These are phyloP conservation scores for Phasia obesa DNA, from an alignment of 2,888 invertebrate genomes.

Conservation along the genomic window DNA sequence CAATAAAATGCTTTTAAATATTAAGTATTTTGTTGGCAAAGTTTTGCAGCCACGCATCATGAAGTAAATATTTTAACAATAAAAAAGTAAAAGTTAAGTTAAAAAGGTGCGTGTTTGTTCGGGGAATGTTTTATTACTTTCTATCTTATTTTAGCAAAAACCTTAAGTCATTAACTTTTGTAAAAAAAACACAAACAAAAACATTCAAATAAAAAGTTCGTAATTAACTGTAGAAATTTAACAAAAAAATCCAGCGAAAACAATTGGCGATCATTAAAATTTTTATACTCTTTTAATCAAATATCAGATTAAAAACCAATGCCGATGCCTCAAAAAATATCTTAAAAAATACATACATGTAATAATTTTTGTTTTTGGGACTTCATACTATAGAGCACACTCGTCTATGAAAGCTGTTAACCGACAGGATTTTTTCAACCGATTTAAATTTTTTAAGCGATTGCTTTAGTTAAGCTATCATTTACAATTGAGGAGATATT, in stretches of 20 bases:
- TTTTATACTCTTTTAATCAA: too few relatives aligned
- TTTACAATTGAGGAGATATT: too few relatives aligned
- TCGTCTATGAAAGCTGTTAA: too few relatives aligned
- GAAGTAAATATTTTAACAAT: constrained; percentile 10
- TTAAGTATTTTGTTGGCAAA: background rate
- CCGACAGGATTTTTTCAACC: too few relatives aligned
- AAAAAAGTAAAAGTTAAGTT: constrained; percentile 37
- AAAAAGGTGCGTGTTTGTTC: constrained; percentile 35
- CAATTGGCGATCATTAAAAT: background rate
- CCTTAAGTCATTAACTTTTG: constrained; percentile 27
- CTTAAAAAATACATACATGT: too few relatives aligned
- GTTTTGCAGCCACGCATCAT: constrained; percentile 42
- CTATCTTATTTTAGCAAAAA: background rate
- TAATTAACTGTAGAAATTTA: background rate
- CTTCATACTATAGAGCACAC: too few relatives aligned
- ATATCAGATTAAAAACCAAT: too few relatives aligned
- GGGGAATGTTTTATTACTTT: background rate
- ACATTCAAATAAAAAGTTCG: background rate
- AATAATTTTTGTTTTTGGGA: too few relatives aligned
- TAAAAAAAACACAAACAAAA: background rate
- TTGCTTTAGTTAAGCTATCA: too few relatives aligned
- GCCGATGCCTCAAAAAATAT: too few relatives aligned
- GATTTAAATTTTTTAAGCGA: too few relatives aligned
- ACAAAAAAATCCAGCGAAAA: background rate
- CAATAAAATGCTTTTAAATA: too few relatives aligned